These are phyloP conservation scores for Sciurus niger DNA, from an alignment of 2,113 vertebrate species.

Conservation along the genomic window DNA sequence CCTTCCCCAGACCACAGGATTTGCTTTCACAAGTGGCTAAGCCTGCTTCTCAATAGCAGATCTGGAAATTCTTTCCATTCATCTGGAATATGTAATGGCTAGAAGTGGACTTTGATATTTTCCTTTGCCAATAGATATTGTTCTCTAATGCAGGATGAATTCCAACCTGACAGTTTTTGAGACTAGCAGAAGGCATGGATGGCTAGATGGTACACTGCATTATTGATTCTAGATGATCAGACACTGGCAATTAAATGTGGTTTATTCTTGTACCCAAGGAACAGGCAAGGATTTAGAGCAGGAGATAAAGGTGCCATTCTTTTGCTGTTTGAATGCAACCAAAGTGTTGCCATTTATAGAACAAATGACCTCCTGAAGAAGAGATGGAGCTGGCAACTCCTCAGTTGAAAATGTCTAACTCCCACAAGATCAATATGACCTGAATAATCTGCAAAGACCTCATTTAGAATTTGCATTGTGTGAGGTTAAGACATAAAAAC, in stretches of 20 bases:
- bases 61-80: conserved; percentile 46
- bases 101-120: neutral
- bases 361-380: neutral
- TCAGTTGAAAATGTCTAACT: neutral
- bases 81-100: neutral
- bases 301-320: neutral
- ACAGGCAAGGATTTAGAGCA: neutral
- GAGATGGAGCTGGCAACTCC: neutral
- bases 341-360: neutral
- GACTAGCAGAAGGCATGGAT: neutral
- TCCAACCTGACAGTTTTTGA: neutral
- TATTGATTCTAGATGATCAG: neutral
- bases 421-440: no score
- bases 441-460: neutral
- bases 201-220: neutral
- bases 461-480: neutral
- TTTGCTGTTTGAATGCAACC: neutral
- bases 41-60: conserved; percentile 35
- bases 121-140: neutral
- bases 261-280: neutral
- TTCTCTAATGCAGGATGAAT: conserved; percentile 34
- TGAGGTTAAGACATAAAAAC: neutral
- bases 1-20: neutral
- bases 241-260: neutral
- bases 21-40: conserved; percentile 42